Conservation (phyloP, 2,888 invertebrate genomes). For the Polyploca ridens region DNA sequence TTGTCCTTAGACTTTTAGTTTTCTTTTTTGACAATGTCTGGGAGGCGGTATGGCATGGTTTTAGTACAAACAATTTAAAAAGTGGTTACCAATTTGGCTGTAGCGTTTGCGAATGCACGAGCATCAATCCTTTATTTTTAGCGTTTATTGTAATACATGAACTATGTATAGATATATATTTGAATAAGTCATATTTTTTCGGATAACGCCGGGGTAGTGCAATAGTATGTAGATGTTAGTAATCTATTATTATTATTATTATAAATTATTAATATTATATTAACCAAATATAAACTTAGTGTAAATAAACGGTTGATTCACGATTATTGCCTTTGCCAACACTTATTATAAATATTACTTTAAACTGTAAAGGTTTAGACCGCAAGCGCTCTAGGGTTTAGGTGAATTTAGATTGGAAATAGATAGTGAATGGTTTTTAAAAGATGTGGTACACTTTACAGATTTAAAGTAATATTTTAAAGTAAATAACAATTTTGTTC, state of each 20-base stretch:
- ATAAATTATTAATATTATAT: constrained; percentile 36
- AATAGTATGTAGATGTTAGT: constrained; percentile 67
- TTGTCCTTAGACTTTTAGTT: constrained; percentile 18
- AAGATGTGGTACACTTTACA: neutral
- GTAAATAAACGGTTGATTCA: constrained; percentile 52
- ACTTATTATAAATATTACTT: neutral
- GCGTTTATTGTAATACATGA: constrained; percentile 1
- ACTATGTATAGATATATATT: constrained; percentile 39
- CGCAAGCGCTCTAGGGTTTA: neutral
- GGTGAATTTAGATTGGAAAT: neutral
- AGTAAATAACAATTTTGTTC: neutral
- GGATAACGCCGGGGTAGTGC: constrained; percentile 81
- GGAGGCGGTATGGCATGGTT: constrained; percentile 65
- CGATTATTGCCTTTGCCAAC: constrained; percentile 48
- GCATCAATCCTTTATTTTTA: constrained; percentile 15
- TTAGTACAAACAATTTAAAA: constrained; percentile 58
- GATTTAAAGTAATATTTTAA: constrained; percentile 18
- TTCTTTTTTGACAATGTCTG: constrained; percentile 43
- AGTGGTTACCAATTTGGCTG: constrained; percentile 62
- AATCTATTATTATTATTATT: constrained; percentile 24
- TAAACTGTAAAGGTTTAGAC: neutral
- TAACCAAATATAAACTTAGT: constrained; percentile 61
- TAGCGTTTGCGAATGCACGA: constrained; percentile 43
- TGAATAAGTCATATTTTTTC: constrained; percentile 64
- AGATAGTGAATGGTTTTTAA: constrained; percentile 13